These are phyloP conservation scores for Grantiella picta DNA, from an alignment of 2,113 vertebrate species.

Conservation along the genomic window DNA sequence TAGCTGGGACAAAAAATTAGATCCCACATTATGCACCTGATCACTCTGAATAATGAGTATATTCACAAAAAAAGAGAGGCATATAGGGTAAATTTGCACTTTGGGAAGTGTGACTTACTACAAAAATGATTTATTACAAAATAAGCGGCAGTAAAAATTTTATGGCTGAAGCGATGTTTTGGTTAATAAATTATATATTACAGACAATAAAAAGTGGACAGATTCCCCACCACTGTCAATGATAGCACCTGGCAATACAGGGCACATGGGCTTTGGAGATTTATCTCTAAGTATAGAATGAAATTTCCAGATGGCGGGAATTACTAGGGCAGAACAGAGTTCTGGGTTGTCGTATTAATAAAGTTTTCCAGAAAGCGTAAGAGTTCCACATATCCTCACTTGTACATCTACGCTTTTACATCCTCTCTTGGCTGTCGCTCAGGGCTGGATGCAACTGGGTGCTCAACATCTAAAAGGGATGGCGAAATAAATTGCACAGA, in stretches of 20 bases:
- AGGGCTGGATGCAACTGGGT: not conserved
- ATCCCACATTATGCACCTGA: not conserved
- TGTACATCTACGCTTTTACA: not conserved
- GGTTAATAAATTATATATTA: not conserved
- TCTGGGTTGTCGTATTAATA: not conserved
- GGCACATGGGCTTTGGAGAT: not conserved
- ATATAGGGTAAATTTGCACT: not conserved
- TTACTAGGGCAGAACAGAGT: not conserved
- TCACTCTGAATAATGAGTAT: not conserved
- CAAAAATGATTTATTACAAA: not conserved
- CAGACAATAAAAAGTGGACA: not conserved
- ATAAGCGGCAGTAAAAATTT: not conserved
- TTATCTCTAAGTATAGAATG: not conserved
- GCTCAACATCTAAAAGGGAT: not conserved
- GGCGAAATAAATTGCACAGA: not conserved
- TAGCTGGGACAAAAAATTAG: not conserved
- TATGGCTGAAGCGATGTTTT: not conserved
- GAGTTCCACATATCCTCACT: not conserved
- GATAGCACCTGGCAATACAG: not conserved
- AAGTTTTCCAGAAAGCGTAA: not conserved
- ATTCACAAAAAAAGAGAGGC: not conserved
- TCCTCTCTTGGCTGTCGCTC: not conserved
- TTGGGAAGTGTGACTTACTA: not conserved
- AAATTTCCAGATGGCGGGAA: not conserved
- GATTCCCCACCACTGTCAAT: not conserved